A percentile compares a stretch with the other conserved stretches of the same genome.
These are phyloP conservation scores for Psephotus haematonotus DNA, from an alignment of 2,113 vertebrate genomes.

Conservation along the genomic window DNA sequence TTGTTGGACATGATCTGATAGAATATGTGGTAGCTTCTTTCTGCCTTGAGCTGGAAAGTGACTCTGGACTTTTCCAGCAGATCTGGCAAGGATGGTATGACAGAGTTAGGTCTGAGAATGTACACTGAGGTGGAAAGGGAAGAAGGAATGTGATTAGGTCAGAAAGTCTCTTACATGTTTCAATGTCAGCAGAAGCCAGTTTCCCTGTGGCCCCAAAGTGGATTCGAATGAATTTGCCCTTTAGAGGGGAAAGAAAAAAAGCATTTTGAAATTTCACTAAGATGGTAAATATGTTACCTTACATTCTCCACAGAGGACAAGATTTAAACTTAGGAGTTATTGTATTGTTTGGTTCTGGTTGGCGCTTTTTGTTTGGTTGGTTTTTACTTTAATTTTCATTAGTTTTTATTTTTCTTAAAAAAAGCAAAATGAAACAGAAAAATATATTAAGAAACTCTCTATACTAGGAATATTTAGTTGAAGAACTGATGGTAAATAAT, in stretches of 20 bases:
- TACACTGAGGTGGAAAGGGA: background rate
- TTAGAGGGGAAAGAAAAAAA: background rate
- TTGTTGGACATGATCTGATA: background rate
- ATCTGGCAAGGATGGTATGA: background rate
- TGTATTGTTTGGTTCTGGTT: background rate
- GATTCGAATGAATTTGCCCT: conserved; percentile 48
- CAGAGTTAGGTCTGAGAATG: background rate
- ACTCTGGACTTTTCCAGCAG: conserved; percentile 43
- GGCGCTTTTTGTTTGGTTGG: background rate
- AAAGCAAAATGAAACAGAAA: background rate
- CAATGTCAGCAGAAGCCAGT: conserved; percentile 53
- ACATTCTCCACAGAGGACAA: background rate
- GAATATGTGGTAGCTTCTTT: conserved; percentile 22
- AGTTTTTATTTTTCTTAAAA: background rate
- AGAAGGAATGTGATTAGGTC: background rate
- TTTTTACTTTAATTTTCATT: background rate
- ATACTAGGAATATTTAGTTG: background rate
- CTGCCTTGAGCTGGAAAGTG: conserved; percentile 26
- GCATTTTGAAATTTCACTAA: background rate
- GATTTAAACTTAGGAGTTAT: background rate
- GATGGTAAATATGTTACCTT: background rate
- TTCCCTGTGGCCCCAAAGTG: conserved; percentile 44
- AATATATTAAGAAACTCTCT: background rate
- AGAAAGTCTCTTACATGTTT: conserved; percentile 4
- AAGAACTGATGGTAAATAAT: background rate